A percentile compares a stretch with the other conserved stretches of the same genome.
These are phyloP conservation scores for Teleogryllus oceanicus DNA, from an alignment of 2,888 invertebrate genomes.

Conservation along the genomic window DNA sequence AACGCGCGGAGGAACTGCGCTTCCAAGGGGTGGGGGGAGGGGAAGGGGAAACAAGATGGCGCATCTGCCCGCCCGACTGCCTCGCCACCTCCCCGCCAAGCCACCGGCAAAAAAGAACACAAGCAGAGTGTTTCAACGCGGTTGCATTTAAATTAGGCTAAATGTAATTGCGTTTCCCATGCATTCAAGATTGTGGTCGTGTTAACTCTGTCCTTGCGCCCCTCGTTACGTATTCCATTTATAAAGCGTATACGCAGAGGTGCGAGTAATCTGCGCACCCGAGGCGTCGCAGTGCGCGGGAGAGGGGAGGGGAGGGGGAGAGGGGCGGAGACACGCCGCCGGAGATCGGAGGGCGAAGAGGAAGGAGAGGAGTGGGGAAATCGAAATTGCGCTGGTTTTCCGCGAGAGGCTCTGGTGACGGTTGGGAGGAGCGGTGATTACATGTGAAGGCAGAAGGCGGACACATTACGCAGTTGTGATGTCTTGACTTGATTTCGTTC, in stretches of 20 bases:
- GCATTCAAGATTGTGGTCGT: not conserved
- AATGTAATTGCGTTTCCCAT: not conserved
- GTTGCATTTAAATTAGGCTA: constrained; percentile 9
- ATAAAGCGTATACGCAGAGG: not conserved
- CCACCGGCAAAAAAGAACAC: not conserved
- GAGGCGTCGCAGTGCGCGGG: too few species aligned
- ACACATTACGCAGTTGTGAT: too few species aligned
- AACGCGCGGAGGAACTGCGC: not conserved
- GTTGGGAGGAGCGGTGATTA: too few species aligned
- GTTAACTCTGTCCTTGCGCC: not conserved
- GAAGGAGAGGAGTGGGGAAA: too few species aligned
- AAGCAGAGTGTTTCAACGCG: not conserved
- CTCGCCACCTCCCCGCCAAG: not conserved
- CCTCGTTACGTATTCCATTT: constrained; percentile 1
- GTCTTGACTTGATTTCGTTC: too few species aligned
- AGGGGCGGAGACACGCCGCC: too few species aligned
- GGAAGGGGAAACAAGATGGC: not conserved
- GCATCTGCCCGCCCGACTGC: not conserved
- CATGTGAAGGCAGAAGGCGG: too few species aligned
- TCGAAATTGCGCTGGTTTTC: too few species aligned
- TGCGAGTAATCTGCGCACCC: not conserved
- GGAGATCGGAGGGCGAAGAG: too few species aligned
- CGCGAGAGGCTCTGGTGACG: too few species aligned
- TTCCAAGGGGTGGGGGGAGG: not conserved
- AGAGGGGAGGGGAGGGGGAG: too few species aligned